These are phyloP conservation scores for Drosophila dives DNA, from an alignment of 2,888 invertebrate genomes.

Conservation along the genomic window DNA sequence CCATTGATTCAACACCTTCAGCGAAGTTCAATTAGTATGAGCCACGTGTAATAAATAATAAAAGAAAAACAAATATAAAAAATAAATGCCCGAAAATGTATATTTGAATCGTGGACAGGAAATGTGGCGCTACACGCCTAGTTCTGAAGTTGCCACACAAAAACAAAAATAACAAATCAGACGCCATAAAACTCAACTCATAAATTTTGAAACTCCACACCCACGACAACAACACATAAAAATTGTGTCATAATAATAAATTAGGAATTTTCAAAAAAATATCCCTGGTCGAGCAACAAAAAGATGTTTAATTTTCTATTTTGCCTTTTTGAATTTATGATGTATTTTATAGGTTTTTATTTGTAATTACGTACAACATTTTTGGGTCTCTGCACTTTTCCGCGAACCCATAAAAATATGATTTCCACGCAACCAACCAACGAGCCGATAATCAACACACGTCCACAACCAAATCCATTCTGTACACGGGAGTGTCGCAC, in stretches of 20 bases:
- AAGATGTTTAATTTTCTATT: conserved; percentile 38
- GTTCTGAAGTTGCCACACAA: conserved; percentile 58
- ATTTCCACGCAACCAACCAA: conserved; percentile 27
- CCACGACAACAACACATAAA: conserved; percentile 51
- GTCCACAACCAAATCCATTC: conserved; percentile 20
- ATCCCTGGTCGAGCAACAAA: conserved; percentile 40
- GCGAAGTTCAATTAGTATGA: conserved; percentile 59
- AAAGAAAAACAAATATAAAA: conserved; percentile 43
- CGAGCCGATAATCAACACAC: conserved; percentile 22
- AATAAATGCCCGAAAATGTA: conserved; percentile 29
- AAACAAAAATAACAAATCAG: conserved; percentile 50
- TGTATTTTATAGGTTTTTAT: conserved; percentile 75
- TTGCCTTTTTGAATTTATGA: conserved; percentile 61
- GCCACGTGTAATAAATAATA: conserved; percentile 53
- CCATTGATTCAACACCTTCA: conserved; percentile 22
- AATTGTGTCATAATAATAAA: conserved; percentile 79
- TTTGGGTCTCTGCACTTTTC: conserved; percentile 54
- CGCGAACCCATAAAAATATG: conserved; percentile 77
- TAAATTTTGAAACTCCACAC: conserved; percentile 67
- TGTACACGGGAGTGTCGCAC: conserved; percentile 55
- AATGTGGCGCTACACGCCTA: conserved; percentile 75
- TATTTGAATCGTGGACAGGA: conserved; percentile 61
- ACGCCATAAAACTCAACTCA: conserved; percentile 74
- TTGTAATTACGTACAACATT: conserved; percentile 77
- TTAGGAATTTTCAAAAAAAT: conserved; percentile 40